Evolutionary conservation across 2,888 invertebrate species (phyloP), one percentile per base, ranked within the genome.

Genomic region (Nebria salina): DNA sequence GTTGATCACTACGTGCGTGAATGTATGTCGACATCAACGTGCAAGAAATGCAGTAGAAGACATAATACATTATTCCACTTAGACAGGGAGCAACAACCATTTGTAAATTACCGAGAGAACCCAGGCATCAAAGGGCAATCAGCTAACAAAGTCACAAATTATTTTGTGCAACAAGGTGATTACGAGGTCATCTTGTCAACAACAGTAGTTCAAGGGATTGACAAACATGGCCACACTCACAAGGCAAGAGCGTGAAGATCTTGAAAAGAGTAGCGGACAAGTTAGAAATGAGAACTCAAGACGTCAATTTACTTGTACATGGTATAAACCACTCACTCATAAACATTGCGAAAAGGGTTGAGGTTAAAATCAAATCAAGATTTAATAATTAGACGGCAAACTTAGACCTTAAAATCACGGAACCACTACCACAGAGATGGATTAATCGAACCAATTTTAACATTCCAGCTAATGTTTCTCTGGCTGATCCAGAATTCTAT

Each of bases 401-500:
- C 13, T 25, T 84, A 0, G 81, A 80, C 8, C 83, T 78, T 70
- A 78, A 81, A 65, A 84, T 84, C 20, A 84, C 83, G 9, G 82
- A 82, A 42, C 74, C 82, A 65, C 65, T 83, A 25, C 84, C 84
- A 11, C 66, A 78, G 8, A 66, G 81, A 26, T 26, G 54, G 34
- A 75, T 84, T 66, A 70, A 84, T 25, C 15, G 68, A 1, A 66
- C 43, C 5, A 78, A 68, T 25, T 25, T 83, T 76, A 82, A 76
- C 11, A 75, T 84, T 54, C 84, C 84, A 2, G 65, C 26, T 1
- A 65, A 82, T n/a, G 76, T 84, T 8, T 42, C 68, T 6, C 77
- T 84, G 25, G 84, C 84, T 13, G 84, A 84, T 34, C 82, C 83
- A 6, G 65, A 73, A 7, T 82, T 82, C 65, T 34, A 76, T 34